Evolutionary conservation across 2,888 invertebrate genomes (phyloP).

Genomic region (Rhamphomyia laevipes): DNA sequence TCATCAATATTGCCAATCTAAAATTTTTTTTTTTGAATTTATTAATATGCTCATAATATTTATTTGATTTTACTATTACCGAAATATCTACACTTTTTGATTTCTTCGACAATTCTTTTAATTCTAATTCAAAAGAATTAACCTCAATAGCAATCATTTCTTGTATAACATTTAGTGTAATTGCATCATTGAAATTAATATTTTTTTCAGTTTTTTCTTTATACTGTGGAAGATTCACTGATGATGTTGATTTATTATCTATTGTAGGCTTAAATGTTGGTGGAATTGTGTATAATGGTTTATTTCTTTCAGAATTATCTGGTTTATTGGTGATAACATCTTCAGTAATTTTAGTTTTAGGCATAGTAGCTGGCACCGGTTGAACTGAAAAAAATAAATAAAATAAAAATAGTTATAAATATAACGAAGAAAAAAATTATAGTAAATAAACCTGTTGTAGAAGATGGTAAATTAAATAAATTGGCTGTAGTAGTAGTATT

Average conservation of each 20-base stretch:
- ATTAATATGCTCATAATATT: background rate
- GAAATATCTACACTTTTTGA: slow-evolving; percentile 40
- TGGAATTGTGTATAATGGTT: slow-evolving; percentile 29
- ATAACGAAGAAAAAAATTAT: too few species aligned
- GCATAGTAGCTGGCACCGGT: too few species aligned
- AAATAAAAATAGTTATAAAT: too few species aligned
- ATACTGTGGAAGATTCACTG: too few species aligned
- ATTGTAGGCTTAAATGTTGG: slow-evolving; percentile 24
- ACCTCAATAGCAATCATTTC: slow-evolving; percentile 54
- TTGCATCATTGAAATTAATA: background rate
- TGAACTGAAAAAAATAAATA: too few species aligned
- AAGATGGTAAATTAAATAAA: too few species aligned
- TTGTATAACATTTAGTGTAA: slow-evolving; percentile 36
- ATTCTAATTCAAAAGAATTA: slow-evolving; percentile 50
- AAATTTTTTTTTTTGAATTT: background rate
- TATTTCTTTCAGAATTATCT: slow-evolving; percentile 14
- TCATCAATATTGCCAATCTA: slow-evolving; percentile 46
- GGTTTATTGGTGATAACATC: too few species aligned
- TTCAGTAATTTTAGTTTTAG: too few species aligned
- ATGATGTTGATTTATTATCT: background rate
- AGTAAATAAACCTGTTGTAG: too few species aligned
- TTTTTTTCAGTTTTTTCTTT: background rate
- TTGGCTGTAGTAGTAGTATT: too few species aligned
- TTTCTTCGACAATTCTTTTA: slow-evolving; percentile 47
- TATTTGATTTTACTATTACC: slow-evolving; percentile 18